A percentile compares a stretch with the other conserved stretches of the same genome.
Conservation (phyloP, 2,113 vertebrate genomes). For the Myotis brandtii region DNA sequence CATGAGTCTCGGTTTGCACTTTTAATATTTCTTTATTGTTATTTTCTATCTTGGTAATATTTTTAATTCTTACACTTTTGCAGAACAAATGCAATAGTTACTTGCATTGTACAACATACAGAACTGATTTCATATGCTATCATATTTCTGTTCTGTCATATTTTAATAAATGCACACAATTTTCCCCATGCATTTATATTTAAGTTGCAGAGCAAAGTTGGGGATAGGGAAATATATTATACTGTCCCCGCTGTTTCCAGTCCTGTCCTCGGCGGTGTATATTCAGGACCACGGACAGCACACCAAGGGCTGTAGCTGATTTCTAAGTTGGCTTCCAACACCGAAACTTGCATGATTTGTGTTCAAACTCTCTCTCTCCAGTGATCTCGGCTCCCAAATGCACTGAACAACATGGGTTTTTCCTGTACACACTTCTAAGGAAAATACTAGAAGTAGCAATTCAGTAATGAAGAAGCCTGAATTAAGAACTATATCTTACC, state of each 20-base stretch:
- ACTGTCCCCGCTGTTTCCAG: accelerated
- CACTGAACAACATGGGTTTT: background rate
- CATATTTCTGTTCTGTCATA: background rate
- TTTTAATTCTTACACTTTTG: background rate
- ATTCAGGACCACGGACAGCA: background rate
- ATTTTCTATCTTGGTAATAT: background rate
- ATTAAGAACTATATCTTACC: background rate
- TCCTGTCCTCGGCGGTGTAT: accelerated
- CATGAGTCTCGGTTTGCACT: accelerated
- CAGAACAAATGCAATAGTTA: background rate
- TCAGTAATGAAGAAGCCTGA: background rate
- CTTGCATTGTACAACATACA: background rate
- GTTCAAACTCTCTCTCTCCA: background rate
- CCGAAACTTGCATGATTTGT: background rate
- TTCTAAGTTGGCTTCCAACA: background rate
- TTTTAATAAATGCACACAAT: background rate
- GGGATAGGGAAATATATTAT: accelerated
- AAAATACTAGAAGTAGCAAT: background rate
- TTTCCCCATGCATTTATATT: background rate
- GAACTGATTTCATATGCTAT: background rate
- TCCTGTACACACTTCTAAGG: background rate
- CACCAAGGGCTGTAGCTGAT: accelerated
- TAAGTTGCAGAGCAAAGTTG: background rate
- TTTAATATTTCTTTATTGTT: background rate
- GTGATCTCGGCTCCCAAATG: background rate